Evolutionary conservation across 1,140 invertebrate species (phyloP), one percentile per base, ranked within the genome.

Genomic region (Dendroctonus valens): DNA sequence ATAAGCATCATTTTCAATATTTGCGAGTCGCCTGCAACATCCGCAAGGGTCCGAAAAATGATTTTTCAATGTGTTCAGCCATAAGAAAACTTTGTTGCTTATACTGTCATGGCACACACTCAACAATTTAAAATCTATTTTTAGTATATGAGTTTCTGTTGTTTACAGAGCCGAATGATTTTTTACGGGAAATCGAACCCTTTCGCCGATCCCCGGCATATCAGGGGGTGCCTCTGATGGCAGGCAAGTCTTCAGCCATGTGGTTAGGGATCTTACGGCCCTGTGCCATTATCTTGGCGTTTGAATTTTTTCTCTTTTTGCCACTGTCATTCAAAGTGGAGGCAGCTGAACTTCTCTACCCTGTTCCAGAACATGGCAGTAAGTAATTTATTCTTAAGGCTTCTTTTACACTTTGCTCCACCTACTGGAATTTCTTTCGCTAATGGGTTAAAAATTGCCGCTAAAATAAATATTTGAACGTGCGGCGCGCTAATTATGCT

Each of bases 251-350:
- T 41, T 40, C 53, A 11, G 11, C 38, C 8, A 39, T 11, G 53
- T 40, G 53, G 41, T 11, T 11, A 41, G 39, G 15, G 6, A 15
- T 26, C 11, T 40, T 7, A 4, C 15, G 11, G 26, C 53, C 9
- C 38, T n/a, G 7, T 39, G 11, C 38, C 11, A 11, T 55, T n/a
- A 8, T 55, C 37, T 26, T 55, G 38, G 7, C 41, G 11, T 41
- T 55, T 41, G 7, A 41, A 11, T 55, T 55, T 41, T 55, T 55
- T n/a, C 41, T 55, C 11, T 55, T 55, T 41, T 41, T 55, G 53
- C 53, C 53, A 5, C 8, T 55, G 9, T 41, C 53, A 39, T 55
- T 55, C 11, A 41, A 37, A 11, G 53, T 52, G 9, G 39, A 55
- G 7, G 53, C 8, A 40, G 53, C 53, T 40, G 53, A 55, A 41